phyloP scores from a whole-genome alignment of 2,113 vertebrate species.

The Smithornis capensis region DNA sequence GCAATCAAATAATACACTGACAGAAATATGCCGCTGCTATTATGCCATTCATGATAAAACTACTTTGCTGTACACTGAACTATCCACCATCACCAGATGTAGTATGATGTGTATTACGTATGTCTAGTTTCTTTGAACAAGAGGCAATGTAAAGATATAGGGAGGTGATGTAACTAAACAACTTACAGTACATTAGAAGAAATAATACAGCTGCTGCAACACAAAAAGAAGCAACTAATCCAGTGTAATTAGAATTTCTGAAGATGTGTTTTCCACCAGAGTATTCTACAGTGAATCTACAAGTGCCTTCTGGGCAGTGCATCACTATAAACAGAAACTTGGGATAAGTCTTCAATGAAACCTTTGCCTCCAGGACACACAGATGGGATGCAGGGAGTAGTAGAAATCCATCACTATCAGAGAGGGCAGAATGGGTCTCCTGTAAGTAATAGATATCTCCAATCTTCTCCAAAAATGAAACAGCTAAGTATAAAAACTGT shows the following conservation, averaged over 20 bases:
- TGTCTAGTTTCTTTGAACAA: background rate
- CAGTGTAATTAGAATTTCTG: background rate
- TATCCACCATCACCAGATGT: background rate
- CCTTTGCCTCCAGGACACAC: accelerated
- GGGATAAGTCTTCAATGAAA: background rate
- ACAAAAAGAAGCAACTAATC: background rate
- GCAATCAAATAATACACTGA: background rate
- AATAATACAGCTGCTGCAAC: background rate
- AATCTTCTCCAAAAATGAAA: background rate
- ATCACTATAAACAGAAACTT: background rate
- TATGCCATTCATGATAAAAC: background rate
- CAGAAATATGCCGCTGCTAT: background rate
- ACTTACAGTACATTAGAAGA: background rate
- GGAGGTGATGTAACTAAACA: background rate
- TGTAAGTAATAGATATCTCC: background rate
- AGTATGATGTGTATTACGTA: background rate
- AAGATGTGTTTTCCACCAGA: background rate
- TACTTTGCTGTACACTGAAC: background rate
- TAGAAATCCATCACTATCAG: background rate
- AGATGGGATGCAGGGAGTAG: background rate
- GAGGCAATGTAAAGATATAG: background rate
- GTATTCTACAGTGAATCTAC: background rate
- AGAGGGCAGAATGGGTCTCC: background rate
- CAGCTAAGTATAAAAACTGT: background rate
- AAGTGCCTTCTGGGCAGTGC: background rate